Percentiles rank a stretch among this genome's conserved stretches.
These are phyloP conservation scores for Heliconius ismenius DNA, from an alignment of 2,888 invertebrate genomes.

Conservation along the genomic window DNA sequence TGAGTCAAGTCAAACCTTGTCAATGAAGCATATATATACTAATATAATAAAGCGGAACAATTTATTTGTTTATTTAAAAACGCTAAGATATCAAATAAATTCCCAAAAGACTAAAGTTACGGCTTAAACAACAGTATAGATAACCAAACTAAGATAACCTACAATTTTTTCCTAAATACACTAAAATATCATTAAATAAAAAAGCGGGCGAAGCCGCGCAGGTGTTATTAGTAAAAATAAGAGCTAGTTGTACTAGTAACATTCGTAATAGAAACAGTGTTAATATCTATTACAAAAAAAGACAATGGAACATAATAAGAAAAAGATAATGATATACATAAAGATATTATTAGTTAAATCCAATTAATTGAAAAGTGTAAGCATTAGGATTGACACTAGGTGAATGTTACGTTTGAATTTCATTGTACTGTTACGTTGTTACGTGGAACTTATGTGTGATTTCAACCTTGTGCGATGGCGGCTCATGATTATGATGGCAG, in stretches of 20 bases:
- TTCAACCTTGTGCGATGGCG: slow-evolving; percentile 73
- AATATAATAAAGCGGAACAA: no score
- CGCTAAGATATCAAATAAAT: no score
- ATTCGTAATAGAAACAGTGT: not conserved
- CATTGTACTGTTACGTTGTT: slow-evolving; percentile 46
- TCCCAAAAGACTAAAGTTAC: no score
- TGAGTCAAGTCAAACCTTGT: no score
- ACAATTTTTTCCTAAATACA: no score
- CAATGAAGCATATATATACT: no score
- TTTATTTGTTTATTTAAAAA: no score
- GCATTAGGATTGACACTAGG: not conserved
- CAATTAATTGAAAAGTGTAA: not conserved
- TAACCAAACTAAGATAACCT: no score
- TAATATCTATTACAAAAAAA: not conserved
- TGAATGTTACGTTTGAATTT: slow-evolving; percentile 22
- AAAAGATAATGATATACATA: not conserved
- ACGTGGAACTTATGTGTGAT: slow-evolving; percentile 68
- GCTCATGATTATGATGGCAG: slow-evolving; percentile 64
- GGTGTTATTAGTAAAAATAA: no score
- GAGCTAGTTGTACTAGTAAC: not conserved
- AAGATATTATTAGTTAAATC: not conserved
- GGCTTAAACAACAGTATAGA: no score
- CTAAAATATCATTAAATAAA: no score
- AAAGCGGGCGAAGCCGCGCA: no score
- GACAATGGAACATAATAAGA: not conserved